These are phyloP conservation scores for Mormyrops attenuatus DNA, from an alignment of 2,797 vertebrate species.

Conservation along the genomic window DNA sequence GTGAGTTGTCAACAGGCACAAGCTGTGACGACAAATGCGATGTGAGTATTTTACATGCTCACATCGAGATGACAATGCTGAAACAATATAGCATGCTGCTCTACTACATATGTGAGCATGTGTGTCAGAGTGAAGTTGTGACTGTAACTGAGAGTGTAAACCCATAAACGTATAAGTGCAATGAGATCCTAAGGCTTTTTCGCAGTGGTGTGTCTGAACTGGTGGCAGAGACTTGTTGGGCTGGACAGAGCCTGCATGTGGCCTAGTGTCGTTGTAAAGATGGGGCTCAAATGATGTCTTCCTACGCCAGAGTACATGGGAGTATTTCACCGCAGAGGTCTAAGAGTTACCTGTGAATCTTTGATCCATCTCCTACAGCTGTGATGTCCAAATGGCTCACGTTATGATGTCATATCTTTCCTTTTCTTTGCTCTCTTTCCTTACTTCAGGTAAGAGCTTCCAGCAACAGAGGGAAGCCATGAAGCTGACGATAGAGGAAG, in stretches of 20 bases:
- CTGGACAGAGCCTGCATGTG: not conserved
- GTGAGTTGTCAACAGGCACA: not conserved
- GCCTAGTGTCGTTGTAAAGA: not conserved
- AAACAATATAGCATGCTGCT: not conserved
- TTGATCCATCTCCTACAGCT: not conserved
- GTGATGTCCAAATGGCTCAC: not conserved
- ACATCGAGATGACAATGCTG: not conserved
- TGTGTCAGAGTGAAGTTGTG: not conserved
- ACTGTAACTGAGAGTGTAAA: not conserved
- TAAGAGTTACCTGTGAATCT: not conserved
- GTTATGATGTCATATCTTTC: not conserved
- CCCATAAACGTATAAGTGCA: not conserved
- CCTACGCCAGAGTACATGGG: not conserved
- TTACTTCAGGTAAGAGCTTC: constrained; percentile 81
- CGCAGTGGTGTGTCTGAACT: not conserved
- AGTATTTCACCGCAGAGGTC: not conserved
- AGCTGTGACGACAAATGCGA: not conserved
- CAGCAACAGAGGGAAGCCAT: constrained; percentile 97
- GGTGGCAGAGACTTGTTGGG: not conserved
- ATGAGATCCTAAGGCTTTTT: not conserved
- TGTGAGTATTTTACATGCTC: not conserved
- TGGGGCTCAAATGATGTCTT: not conserved
- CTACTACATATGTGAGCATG: not conserved
- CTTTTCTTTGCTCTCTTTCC: not conserved
- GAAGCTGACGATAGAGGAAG: constrained; percentile 85